Evolutionary conservation across 2,888 invertebrate species (phyloP).

Genomic region (Agapostemon virescens): DNA sequence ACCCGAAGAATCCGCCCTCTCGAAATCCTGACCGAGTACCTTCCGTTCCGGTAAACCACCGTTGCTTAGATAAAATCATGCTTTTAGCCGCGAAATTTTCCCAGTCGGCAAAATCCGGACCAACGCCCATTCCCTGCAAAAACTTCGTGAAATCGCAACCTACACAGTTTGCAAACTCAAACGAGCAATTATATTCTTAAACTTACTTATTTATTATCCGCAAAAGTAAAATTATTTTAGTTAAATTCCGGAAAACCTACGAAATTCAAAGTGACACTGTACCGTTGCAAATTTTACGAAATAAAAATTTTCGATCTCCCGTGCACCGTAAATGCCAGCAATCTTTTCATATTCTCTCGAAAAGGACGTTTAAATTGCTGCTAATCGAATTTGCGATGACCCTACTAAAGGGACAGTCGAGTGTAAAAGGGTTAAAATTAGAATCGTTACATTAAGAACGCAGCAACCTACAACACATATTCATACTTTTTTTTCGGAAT

Average conservation of each 20-base stretch:
- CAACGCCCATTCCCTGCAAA: neutral
- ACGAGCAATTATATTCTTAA: neutral
- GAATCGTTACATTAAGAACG: neutral
- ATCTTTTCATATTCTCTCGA: too few species aligned
- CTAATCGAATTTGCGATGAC: neutral
- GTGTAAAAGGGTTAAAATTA: neutral
- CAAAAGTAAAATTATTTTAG: neutral
- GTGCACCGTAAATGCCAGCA: neutral
- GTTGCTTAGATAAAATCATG: neutral
- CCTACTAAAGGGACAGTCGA: neutral
- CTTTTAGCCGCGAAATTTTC: neutral
- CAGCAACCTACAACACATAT: neutral
- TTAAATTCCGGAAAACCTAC: too few species aligned
- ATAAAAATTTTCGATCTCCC: too few species aligned
- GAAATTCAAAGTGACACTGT: neutral
- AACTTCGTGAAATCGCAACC: neutral
- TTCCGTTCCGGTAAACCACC: neutral
- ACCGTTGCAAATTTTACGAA: too few species aligned
- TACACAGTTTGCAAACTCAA: neutral
- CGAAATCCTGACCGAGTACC: neutral
- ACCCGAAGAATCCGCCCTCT: constrained; percentile 12
- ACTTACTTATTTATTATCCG: neutral
- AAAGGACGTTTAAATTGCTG: neutral
- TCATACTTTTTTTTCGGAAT: neutral
- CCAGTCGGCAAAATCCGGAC: neutral